These are phyloP conservation scores for Mystacornis crossleyi DNA, from an alignment of 2,113 vertebrate species.

Conservation along the genomic window DNA sequence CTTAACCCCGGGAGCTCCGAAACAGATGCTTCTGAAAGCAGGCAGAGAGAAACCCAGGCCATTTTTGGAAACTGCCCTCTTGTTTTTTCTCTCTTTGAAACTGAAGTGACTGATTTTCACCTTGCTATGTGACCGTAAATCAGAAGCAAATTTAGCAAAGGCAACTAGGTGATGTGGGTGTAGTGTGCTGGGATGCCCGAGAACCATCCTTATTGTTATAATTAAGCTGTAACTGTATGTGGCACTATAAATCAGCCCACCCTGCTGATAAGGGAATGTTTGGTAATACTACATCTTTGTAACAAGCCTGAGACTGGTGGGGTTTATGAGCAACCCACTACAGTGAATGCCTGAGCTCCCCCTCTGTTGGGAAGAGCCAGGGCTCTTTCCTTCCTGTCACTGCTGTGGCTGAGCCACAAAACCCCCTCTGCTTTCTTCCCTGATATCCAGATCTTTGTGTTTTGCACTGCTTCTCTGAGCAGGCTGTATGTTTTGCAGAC, in stretches of 20 bases:
- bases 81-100: not conserved
- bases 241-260: not conserved
- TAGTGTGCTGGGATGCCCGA: not conserved
- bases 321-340: not conserved
- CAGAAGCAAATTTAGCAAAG: slow-evolving; percentile 8
- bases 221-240: not conserved
- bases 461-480: not conserved
- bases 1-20: not conserved
- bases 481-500: not conserved
- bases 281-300: not conserved
- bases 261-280: not conserved
- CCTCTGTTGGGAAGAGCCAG: not conserved
- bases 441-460: not conserved
- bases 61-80: not conserved
- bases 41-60: not conserved
- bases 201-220: not conserved
- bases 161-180: not conserved
- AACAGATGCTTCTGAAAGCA: not conserved
- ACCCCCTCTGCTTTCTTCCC: not conserved
- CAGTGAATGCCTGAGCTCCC: not conserved
- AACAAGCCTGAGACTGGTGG: not conserved
- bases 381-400: not conserved
- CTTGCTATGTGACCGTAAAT: not conserved
- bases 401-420: not conserved
- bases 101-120: not conserved